Conservation (phyloP, 2,888 invertebrate species). For the Zhuqinia jingwanae region DNA sequence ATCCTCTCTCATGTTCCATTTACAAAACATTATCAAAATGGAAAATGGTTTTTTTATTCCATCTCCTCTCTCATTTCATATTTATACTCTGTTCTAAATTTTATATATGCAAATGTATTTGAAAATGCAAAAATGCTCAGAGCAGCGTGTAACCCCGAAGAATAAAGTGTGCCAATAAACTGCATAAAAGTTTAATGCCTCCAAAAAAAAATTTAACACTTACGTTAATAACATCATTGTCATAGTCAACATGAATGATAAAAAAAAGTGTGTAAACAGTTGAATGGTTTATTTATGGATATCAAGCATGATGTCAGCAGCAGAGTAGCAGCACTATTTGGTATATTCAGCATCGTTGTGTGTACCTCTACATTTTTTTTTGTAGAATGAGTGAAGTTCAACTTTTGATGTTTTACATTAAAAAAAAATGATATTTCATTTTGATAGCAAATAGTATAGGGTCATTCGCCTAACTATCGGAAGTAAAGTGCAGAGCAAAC, state of each 20-base stretch:
- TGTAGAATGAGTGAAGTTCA: constrained; percentile 21
- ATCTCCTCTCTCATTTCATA: constrained; percentile 11
- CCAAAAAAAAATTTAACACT: constrained; percentile 10
- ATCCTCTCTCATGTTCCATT: constrained; percentile 26
- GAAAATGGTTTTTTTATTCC: constrained; percentile 30
- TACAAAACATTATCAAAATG: constrained; percentile 40
- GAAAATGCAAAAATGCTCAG: neutral
- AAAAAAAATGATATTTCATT: constrained; percentile 33
- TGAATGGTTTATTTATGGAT: neutral
- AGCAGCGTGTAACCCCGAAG: no score
- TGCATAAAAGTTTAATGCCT: constrained; percentile 46
- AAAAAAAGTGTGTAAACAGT: no score
- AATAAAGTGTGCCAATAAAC: constrained; percentile 27
- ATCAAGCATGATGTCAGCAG: neutral
- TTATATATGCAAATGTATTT: neutral
- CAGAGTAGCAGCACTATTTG: neutral
- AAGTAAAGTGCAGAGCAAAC: constrained; percentile 57
- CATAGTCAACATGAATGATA: neutral
- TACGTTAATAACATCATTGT: constrained; percentile 23
- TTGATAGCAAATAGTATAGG: constrained; percentile 67
- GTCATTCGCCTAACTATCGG: constrained; percentile 65
- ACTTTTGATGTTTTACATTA: neutral
- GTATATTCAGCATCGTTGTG: no score
- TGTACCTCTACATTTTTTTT: neutral
- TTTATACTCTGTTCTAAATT: constrained; percentile 22